Percentiles rank a stretch among this genome's conserved stretches.
Evolutionary conservation across 2,888 invertebrate species (phyloP).

Genomic region (Tipula lateralis): DNA sequence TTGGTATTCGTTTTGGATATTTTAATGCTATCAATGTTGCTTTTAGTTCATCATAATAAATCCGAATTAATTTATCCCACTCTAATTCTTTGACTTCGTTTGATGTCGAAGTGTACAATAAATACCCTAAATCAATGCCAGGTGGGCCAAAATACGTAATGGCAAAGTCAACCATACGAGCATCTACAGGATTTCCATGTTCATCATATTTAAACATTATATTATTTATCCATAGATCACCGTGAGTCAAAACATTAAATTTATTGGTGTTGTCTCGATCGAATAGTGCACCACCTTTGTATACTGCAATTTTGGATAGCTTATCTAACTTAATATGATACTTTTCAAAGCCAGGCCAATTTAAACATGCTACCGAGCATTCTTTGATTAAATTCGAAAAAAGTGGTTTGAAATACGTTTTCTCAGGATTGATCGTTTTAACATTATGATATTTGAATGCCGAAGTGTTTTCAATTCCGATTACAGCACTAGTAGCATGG

Average conservation of each 20-base stretch:
- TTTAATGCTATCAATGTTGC: neutral
- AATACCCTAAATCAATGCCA: conserved; percentile 27
- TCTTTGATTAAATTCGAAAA: neutral
- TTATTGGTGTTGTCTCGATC: neutral
- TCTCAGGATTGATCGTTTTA: neutral
- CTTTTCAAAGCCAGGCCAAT: neutral
- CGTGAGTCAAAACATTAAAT: conserved; percentile 29
- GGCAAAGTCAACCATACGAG: conserved; percentile 26
- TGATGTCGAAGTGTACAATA: neutral
- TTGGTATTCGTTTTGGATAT: conserved; percentile 6
- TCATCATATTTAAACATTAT: conserved; percentile 29
- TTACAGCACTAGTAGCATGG: conserved; percentile 53
- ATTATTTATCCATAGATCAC: conserved; percentile 29
- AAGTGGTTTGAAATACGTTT: conserved; percentile 27
- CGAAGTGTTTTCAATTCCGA: conserved; percentile 38
- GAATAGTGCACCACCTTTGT: neutral
- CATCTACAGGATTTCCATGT: conserved; percentile 34
- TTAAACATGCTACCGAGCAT: neutral
- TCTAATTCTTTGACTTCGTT: neutral
- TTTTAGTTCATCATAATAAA: neutral
- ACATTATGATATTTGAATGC: neutral
- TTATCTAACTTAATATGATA: conserved; percentile 26
- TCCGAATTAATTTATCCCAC: neutral
- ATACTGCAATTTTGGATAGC: neutral
- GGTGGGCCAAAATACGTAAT: neutral